Evolutionary conservation across 2,113 vertebrate genomes (phyloP), one percentile per base, ranked within the genome.

Genomic region (Fregata magnificens): DNA sequence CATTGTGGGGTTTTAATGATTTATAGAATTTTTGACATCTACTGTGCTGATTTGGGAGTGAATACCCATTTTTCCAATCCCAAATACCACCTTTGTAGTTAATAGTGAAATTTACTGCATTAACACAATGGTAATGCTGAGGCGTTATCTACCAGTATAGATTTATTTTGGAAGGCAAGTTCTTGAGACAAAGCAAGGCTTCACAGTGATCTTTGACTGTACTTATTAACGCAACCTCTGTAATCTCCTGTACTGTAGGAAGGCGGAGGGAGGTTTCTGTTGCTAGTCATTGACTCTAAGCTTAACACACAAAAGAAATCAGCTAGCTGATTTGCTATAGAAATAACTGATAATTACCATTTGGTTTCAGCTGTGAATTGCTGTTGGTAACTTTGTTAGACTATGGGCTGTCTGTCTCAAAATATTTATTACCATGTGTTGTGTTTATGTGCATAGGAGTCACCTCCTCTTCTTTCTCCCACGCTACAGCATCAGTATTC

Each of bases 11-110:
- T 72, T 93, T 82, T 89, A 94, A 78, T 84, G 36, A 74, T 98
- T 97, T 96, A 85, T 49, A 88, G 88, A 72, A 89, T 76, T 81
- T 72, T 65, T 82, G 81, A 73, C 24, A 66, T 58, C 67, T 89
- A 66, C 42, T 56, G 65, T 52, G 14, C 16, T 29, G 18, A 36
- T 89, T 36, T 82, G 31, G 62, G 55, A 85, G 29, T 50, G 49
- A 52, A 25, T 44, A 50, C 13, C 31, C 21, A 1, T 55, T 91
- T 53, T 80, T 71, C 14, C 52, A 74, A 16, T 74, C 24, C 52
- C 32, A 82, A 95, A 65, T 28, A 55, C 7, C 44, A 85, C 1
- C 9, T 71, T 69, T 61, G 16, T 53, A 50, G 12, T 32, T 50
- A 73, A 74, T 28, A 74, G 42, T 86, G 80, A 63, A 78, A 63